phyloP scores from a whole-genome alignment of 2,113 vertebrate genomes.

The Brachyhypopomus gauderio region DNA sequence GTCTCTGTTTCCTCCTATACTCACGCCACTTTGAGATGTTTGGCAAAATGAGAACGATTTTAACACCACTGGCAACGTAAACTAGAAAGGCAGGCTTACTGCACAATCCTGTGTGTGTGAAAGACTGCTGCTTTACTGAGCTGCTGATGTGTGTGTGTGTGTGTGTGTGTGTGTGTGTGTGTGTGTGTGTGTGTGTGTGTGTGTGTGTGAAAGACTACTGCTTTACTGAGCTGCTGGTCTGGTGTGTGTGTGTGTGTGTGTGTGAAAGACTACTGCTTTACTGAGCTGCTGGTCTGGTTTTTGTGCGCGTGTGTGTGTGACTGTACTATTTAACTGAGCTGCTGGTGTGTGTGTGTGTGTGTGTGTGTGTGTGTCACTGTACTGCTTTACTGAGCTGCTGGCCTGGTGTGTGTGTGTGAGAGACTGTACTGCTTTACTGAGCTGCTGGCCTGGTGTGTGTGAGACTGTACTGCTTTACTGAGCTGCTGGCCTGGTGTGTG shows the following conservation, averaged over 20 bases:
- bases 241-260: no score
- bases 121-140: neutral
- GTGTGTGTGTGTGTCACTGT: neutral
- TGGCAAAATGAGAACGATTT: neutral
- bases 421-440: neutral
- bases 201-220: slow-evolving; percentile 1
- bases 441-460: no score
- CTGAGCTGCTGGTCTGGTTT: slow-evolving; percentile 17
- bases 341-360: slow-evolving; percentile 28
- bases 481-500: slow-evolving; percentile 21
- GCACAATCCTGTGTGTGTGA: slow-evolving; percentile 12
- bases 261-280: neutral
- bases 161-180: no score
- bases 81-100: neutral
- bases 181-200: no score
- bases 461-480: neutral
- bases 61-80: neutral
- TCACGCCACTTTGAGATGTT: slow-evolving; percentile 2
- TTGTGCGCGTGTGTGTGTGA: slow-evolving; percentile 2
- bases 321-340: neutral
- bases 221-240: no score
- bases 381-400: neutral
- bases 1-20: slow-evolving; percentile 17
- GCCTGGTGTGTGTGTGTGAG: slow-evolving; percentile 28
- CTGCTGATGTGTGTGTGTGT: neutral